Evolutionary conservation across 1,140 invertebrate genomes (phyloP).

Genomic region (Anastatus disparis): DNA sequence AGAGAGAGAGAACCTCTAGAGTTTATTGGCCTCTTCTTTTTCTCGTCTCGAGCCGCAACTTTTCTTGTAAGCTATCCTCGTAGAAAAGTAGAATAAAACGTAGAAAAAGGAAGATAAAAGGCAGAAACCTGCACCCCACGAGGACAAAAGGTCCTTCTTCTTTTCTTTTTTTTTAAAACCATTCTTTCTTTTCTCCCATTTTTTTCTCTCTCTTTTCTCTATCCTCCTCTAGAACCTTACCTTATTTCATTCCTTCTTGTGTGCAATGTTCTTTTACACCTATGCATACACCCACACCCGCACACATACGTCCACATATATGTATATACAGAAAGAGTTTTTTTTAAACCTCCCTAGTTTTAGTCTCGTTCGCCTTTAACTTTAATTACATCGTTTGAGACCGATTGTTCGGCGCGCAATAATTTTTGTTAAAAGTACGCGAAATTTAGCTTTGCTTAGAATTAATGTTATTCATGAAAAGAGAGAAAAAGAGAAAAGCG

Average conservation of each 20-base stretch:
- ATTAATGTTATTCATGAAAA: constrained; percentile 15
- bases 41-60: not conserved
- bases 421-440: not conserved
- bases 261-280: not conserved
- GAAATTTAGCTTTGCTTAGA: not conserved
- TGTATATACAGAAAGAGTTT: too few species aligned
- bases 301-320: too few species aligned
- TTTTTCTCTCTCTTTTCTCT: not conserved
- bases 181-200: not conserved
- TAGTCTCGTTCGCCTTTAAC: not conserved
- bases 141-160: constrained; percentile 15
- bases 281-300: too few species aligned
- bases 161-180: too few species aligned
- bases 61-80: too few species aligned
- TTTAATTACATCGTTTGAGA: constrained; percentile 4
- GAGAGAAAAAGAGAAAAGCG: not conserved
- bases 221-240: too few species aligned
- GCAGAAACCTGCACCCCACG: not conserved
- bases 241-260: too few species aligned
- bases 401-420: not conserved
- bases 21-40: constrained; percentile 6
- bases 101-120: not conserved
- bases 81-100: not conserved
- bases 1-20: too few species aligned
- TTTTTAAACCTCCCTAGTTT: not conserved